A percentile compares a stretch with the other conserved stretches of the same genome.
These are phyloP conservation scores for Cygnus buccinator DNA, from an alignment of 2,113 vertebrate genomes.

Conservation along the genomic window DNA sequence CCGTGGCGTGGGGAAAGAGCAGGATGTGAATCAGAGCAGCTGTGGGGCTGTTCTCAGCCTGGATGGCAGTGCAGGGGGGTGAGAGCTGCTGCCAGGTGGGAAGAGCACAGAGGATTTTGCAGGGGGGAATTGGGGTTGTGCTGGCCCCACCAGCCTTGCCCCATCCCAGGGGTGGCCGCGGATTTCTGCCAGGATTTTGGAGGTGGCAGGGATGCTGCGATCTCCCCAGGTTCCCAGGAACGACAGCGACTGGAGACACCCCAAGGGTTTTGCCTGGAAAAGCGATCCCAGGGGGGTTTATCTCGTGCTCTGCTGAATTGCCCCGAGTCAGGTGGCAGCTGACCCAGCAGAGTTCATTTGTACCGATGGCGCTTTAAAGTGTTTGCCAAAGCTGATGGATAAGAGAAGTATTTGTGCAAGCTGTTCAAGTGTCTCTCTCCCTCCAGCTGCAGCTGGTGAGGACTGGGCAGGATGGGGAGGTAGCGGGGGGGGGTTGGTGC, in stretches of 20 bases:
- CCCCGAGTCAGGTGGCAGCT: slow-evolving; percentile 25
- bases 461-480: neutral
- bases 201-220: accelerated
- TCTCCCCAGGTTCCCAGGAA: neutral
- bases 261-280: slow-evolving; percentile 11
- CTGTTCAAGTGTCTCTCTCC: neutral
- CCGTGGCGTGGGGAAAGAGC: no score
- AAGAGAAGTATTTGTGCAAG: slow-evolving; percentile 41
- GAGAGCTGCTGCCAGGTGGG: no score
- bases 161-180: neutral
- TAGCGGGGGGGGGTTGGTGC: neutral
- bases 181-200: neutral
- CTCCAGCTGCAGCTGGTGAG: neutral
- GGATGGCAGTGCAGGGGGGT: no score
- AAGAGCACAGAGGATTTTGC: neutral
- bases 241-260: neutral
- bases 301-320: slow-evolving; percentile 5
- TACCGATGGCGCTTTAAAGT: slow-evolving; percentile 37
- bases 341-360: slow-evolving; percentile 11
- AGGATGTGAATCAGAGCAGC: no score
- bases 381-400: slow-evolving; percentile 57
- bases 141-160: neutral
- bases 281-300: neutral
- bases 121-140: neutral
- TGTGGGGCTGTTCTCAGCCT: no score